These are phyloP conservation scores for Neelides sp. DNA, from an alignment of 1,140 invertebrate genomes.

Conservation along the genomic window DNA sequence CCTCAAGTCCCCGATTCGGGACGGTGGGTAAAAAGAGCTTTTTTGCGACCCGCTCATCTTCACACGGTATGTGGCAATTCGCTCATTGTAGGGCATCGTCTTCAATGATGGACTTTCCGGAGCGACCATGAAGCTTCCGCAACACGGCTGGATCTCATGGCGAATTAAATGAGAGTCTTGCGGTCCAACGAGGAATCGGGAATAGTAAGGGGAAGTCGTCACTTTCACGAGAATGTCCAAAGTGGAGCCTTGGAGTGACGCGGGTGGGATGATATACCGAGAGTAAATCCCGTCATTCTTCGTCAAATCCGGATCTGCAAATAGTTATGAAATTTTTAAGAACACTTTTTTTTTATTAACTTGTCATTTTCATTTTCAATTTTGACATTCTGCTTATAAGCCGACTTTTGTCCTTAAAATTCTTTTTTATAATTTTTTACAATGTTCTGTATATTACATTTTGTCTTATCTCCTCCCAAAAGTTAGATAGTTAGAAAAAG, in stretches of 20 bases:
- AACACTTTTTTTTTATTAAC: no score
- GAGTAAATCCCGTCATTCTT: conserved; percentile 53
- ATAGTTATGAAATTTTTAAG: no score
- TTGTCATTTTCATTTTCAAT: no score
- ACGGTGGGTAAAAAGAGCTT: conserved; percentile 20
- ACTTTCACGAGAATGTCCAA: conserved; percentile 28
- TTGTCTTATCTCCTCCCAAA: no score
- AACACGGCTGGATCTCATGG: conserved; percentile 12
- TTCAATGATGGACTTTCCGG: conserved; percentile 7
- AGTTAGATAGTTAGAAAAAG: no score
- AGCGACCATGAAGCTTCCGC: conserved; percentile 13
- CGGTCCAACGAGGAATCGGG: conserved; percentile 13
- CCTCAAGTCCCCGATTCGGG: conserved; percentile 26
- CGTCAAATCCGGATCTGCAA: conserved; percentile 50
- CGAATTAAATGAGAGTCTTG: not conserved
- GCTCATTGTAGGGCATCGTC: conserved; percentile 28
- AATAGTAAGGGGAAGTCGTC: conserved; percentile 20
- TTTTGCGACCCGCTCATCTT: conserved; percentile 20
- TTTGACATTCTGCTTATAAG: no score
- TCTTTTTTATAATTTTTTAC: no score
- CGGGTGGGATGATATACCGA: conserved; percentile 43
- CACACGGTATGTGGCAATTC: conserved; percentile 25
- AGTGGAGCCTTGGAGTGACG: conserved; percentile 10
- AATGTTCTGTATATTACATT: no score
- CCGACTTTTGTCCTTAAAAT: no score